phyloP scores from a whole-genome alignment of 2,797 vertebrate genomes.

The Oreonectes daqikongensis region DNA sequence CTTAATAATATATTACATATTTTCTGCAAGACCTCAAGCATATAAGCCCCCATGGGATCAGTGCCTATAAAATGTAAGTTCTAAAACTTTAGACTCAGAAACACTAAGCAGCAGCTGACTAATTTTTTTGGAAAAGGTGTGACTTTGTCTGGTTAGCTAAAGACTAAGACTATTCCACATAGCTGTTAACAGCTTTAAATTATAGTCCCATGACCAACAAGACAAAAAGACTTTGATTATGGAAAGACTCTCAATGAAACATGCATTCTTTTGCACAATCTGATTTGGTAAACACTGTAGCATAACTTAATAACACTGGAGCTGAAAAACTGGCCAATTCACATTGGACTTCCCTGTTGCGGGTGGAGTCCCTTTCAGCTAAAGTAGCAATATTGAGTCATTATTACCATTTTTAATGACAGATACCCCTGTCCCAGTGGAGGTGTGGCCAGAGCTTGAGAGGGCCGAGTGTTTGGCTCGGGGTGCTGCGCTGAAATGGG shows the following conservation, averaged over 20 bases:
- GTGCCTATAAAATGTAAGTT: background rate
- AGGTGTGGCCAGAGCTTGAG: constrained; percentile 88
- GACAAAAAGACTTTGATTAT: constrained; percentile 26
- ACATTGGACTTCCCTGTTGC: constrained; percentile 29
- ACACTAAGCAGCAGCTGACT: constrained; percentile 50
- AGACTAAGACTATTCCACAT: too few relatives aligned
- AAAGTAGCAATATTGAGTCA: constrained; percentile 9
- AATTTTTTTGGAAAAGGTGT: too few relatives aligned
- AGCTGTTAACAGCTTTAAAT: constrained; percentile 24
- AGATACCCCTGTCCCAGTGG: constrained; percentile 57
- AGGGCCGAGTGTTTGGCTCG: constrained; percentile 88
- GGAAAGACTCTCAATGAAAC: constrained; percentile 45
- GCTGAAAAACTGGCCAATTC: constrained; percentile 11
- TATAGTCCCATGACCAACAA: constrained; percentile 33
- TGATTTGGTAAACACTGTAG: background rate
- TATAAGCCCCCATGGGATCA: background rate
- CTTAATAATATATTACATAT: constrained; percentile 10
- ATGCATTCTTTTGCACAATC: constrained; percentile 18
- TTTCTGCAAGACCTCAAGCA: constrained; percentile 13
- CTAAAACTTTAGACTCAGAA: constrained; percentile 10
- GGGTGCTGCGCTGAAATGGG: constrained; percentile 95
- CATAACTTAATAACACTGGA: constrained; percentile 3
- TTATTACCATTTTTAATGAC: constrained; percentile 37
- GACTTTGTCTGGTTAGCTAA: too few relatives aligned
- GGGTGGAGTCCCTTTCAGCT: constrained; percentile 5